Conservation (phyloP, 2,888 invertebrate genomes). For the Eulithis testata region DNA sequence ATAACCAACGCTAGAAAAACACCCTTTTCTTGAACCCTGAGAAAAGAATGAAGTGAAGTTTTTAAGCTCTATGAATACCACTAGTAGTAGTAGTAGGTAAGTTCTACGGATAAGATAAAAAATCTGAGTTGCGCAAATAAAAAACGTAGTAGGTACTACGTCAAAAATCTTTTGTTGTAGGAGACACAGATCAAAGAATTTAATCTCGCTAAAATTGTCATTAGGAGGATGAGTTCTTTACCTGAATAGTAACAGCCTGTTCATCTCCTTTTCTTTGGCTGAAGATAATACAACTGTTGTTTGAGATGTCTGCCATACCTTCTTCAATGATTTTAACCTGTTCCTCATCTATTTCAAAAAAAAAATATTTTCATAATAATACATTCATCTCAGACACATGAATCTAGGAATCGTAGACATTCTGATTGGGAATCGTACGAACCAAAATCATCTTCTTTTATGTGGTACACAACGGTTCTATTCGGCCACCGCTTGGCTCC, state of each 20-base stretch:
- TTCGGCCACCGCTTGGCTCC: constrained; percentile 76
- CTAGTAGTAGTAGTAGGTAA: no score
- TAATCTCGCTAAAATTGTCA: not conserved
- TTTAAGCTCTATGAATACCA: no score
- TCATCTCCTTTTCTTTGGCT: constrained; percentile 57
- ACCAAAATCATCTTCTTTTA: constrained; percentile 76
- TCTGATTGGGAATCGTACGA: constrained; percentile 44
- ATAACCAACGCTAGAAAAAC: constrained; percentile 76
- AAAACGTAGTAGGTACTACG: no score
- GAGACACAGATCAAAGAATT: no score
- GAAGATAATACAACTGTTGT: constrained; percentile 75
- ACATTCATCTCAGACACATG: no score
- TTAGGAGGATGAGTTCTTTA: constrained; percentile 39
- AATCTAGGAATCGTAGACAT: no score
- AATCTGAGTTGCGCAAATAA: no score
- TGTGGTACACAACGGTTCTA: constrained; percentile 71
- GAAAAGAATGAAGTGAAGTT: not conserved
- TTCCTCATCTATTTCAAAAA: constrained; percentile 61
- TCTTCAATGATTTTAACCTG: constrained; percentile 68
- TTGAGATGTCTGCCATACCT: constrained; percentile 72
- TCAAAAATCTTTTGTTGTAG: no score
- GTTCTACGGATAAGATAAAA: no score
- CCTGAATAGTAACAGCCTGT: constrained; percentile 70
- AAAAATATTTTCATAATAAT: not conserved
- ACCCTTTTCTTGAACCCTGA: constrained; percentile 89